These are phyloP conservation scores for Echinometra lucunter DNA, from an alignment of 53 echinoderm and acorn worm species.

Conservation along the genomic window DNA sequence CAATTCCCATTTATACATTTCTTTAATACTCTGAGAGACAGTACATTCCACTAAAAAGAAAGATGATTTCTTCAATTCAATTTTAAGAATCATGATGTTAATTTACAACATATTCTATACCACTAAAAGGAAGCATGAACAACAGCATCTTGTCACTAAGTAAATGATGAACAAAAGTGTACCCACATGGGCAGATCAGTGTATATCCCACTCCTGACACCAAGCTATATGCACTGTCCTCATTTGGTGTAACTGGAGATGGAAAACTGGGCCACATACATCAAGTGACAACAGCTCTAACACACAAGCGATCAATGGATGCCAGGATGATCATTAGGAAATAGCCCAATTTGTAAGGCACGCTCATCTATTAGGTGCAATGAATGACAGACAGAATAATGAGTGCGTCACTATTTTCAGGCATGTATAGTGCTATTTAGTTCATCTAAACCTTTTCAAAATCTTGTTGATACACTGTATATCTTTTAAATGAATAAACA, in stretches of 20 bases:
- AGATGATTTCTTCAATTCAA: too few species aligned
- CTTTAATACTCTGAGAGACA: too few species aligned
- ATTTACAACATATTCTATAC: too few species aligned
- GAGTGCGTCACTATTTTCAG: background rate
- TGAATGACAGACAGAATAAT: background rate
- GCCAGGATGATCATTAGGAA: constrained; percentile 21
- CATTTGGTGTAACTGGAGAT: background rate
- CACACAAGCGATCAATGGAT: background rate
- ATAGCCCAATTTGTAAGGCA: background rate
- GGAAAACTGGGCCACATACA: constrained; percentile 1
- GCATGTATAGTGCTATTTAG: background rate
- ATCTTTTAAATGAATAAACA: background rate
- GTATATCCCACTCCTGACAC: background rate
- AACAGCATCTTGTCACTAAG: background rate
- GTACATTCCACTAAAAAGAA: too few species aligned
- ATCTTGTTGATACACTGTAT: too few species aligned
- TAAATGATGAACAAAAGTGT: background rate
- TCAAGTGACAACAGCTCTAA: background rate
- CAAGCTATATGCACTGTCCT: background rate
- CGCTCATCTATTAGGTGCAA: constrained; percentile 2
- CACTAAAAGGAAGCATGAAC: too few species aligned
- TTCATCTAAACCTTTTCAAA: background rate
- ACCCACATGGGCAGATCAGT: background rate
- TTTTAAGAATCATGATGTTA: too few species aligned
- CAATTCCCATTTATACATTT: too few species aligned